Base-by-base conservation (phyloP, 1,140 invertebrate species). In the Homalodisca vitripennis region DNA sequence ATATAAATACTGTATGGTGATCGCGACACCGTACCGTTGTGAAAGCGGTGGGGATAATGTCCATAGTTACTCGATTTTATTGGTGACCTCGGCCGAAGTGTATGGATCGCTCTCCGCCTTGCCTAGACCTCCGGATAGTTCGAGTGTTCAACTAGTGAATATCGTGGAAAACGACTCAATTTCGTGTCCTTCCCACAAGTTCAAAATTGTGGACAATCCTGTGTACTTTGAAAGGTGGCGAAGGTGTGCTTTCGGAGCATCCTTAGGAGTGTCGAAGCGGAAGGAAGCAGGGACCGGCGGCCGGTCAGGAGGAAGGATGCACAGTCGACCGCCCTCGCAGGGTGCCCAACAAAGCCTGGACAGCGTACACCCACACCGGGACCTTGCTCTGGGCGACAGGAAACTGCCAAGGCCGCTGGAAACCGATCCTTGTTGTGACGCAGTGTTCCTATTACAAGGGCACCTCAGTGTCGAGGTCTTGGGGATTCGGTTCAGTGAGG, bases 331-430 rank as follows among this genome's bases (percentile, higher is more conserved):
- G n/a, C n/a, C n/a, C n/a, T n/a, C n/a, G n/a, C n/a, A n/a, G n/a
- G n/a, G n/a, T n/a, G n/a, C n/a, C n/a, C n/a, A n/a, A n/a, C n/a
- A n/a, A n/a, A n/a, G n/a, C n/a, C n/a, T n/a, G n/a, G n/a, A n/a
- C n/a, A n/a, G n/a, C n/a, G n/a, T n/a, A n/a, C n/a, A n/a, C 64
- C 69, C 53, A 67, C 70, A 72, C 69, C 70, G 69, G 30, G 64
- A 48, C 70, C 70, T 70, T 68, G 63, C 55, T 60, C 32, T 13
- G 20, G 12, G 22, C 32, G 27, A 66, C 63, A 66, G 63, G 63
- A 66, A 66, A 46, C 63, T 66, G 47, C 32, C 63, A 66, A 66
- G 63, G 63, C 47, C 41, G 30, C 22, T 17, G 12, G 55, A 60
- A 60, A 60, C 55, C 55, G 55, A 60, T 60, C 14, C 55, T 22